These are phyloP conservation scores for Mugil cephalus DNA, from an alignment of 2,113 vertebrate species.

Conservation along the genomic window DNA sequence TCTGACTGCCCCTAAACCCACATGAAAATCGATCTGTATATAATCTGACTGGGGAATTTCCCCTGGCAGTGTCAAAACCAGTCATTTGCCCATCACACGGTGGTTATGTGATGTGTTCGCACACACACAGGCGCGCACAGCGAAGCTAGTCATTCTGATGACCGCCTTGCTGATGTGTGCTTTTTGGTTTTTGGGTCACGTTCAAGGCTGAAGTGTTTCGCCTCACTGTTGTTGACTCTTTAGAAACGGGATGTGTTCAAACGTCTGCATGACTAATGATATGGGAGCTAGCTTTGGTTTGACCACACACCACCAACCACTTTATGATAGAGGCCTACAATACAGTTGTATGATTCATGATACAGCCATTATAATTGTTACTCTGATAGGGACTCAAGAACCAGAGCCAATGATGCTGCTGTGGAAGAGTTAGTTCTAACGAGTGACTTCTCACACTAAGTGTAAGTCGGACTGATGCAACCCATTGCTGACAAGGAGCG, in stretches of 20 bases:
- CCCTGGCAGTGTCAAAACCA: constrained; percentile 66
- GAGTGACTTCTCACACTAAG: neutral
- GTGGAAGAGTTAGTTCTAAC: neutral
- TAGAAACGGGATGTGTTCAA: constrained; percentile 62
- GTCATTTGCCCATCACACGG: constrained; percentile 74
- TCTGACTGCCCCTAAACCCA: constrained; percentile 59
- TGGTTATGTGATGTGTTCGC: constrained; percentile 58
- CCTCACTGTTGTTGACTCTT: constrained; percentile 55
- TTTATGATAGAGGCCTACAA: neutral
- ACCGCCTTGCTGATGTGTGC: constrained; percentile 49
- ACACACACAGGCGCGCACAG: constrained; percentile 40
- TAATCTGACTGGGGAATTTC: constrained; percentile 75
- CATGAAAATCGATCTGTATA: constrained; percentile 76
- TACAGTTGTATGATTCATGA: neutral
- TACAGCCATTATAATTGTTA: neutral
- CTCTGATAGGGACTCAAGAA: neutral
- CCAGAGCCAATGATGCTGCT: neutral
- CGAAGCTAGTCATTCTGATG: constrained; percentile 37
- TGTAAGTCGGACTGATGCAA: neutral
- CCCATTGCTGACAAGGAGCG: too few relatives aligned
- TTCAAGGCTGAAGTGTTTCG: constrained; percentile 72
- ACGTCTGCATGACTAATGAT: constrained; percentile 62
- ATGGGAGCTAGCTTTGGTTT: constrained; percentile 56
- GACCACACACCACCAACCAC: constrained; percentile 56
- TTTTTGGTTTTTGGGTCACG: constrained; percentile 67